Conservation (phyloP, 2,113 vertebrate genomes). For the Gulo gulo region DNA sequence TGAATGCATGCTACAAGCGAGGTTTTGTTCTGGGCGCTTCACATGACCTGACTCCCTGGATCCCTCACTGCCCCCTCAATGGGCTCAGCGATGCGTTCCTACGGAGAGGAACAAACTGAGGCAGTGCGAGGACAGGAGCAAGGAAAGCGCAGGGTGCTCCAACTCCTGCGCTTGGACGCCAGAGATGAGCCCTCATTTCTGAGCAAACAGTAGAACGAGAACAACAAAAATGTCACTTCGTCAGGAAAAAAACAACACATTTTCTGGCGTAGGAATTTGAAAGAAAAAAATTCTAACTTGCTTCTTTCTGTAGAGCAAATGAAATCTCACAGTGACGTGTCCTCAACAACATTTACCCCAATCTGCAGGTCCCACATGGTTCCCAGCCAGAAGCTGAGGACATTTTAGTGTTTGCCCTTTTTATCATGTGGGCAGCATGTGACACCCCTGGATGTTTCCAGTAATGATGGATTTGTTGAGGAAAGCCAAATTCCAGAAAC, state of each 20-base stretch:
- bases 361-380: rapidly evolving
- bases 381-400: neutral
- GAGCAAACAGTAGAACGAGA: neutral
- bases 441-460: neutral
- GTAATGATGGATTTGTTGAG: no score
- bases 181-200: neutral
- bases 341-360: rapidly evolving
- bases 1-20: neutral
- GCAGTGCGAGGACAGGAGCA: no score
- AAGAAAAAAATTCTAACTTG: neutral
- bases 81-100: no score
- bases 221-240: neutral
- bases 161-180: rapidly evolving
- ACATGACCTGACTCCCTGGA: neutral
- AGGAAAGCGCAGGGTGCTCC: no score
- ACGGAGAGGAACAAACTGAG: neutral
- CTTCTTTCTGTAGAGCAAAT: neutral
- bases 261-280: neutral
- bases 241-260: neutral
- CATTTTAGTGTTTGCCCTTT: neutral
- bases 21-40: neutral
- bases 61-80: neutral
- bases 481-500: neutral
- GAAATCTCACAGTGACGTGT: neutral
- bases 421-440: neutral